Evolutionary conservation across 64 coral and sea anemone species (phyloP).

Genomic region (Catalaphyllia jardinei): DNA sequence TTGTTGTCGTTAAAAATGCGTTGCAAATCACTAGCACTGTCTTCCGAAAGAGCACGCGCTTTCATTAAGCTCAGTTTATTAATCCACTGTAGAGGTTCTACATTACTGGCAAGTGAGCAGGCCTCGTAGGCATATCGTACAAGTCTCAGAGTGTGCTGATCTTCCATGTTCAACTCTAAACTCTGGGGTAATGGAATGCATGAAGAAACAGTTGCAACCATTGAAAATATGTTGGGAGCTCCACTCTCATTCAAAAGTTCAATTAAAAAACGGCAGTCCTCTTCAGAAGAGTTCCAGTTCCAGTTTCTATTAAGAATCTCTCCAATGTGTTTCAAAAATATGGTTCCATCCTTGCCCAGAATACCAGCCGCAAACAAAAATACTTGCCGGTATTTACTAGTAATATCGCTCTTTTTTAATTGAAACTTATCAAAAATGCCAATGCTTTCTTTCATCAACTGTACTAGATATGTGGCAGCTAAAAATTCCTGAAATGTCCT

Average conservation of each 20-base stretch:
- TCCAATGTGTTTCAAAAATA: neutral
- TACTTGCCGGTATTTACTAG: neutral
- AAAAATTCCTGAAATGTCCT: conserved; percentile 29
- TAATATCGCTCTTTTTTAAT: neutral
- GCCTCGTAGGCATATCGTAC: neutral
- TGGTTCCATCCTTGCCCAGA: neutral
- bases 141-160: neutral
- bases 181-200: neutral
- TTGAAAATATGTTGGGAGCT: neutral
- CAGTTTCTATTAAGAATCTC: neutral
- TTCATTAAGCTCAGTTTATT: neutral
- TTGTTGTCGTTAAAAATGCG: neutral
- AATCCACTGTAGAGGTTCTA: neutral
- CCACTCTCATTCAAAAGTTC: neutral
- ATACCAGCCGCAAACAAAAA: conserved; percentile 12
- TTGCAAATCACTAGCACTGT: neutral
- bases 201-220: neutral
- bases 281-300: neutral
- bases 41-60: neutral
- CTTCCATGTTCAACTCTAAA: neutral
- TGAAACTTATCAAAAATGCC: neutral
- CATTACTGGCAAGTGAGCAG: neutral
- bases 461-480: neutral
- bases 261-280: neutral
- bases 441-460: neutral